Evolutionary conservation across 2,888 invertebrate genomes (phyloP).

Genomic region (Mythimna pallens): DNA sequence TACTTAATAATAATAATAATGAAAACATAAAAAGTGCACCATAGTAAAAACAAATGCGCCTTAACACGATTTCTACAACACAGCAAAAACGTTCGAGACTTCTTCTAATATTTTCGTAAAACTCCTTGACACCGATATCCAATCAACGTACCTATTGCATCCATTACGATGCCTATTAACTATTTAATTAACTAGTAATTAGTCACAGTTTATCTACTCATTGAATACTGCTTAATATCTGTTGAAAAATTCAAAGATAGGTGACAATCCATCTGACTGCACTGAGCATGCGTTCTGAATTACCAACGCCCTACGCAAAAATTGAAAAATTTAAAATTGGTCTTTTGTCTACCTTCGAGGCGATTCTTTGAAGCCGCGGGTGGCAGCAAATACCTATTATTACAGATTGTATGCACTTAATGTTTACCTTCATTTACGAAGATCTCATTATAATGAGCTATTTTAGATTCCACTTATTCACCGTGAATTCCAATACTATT

Average conservation of each 20-base stretch:
- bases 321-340: too few species aligned
- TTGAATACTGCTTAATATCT: too few species aligned
- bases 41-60: slow-evolving; percentile 2
- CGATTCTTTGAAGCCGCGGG: too few species aligned
- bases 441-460: background rate
- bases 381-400: too few species aligned
- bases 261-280: too few species aligned
- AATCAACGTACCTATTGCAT: slow-evolving; percentile 17
- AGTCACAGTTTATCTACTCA: background rate
- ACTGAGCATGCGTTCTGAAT: too few species aligned
- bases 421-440: background rate
- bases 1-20: background rate
- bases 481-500: too few species aligned
- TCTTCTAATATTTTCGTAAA: slow-evolving; percentile 5
- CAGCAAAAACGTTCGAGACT: slow-evolving; percentile 18
- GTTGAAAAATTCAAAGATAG: too few species aligned
- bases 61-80: slow-evolving; percentile 16
- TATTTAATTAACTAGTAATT: slow-evolving; percentile 5
- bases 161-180: slow-evolving; percentile 3
- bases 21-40: background rate
- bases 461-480: background rate
- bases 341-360: too few species aligned
- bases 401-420: background rate
- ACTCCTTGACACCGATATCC: slow-evolving; percentile 33
- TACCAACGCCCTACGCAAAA: too few species aligned